Conservation (phyloP, 2,797 vertebrate species). For the Tenualosa ilisha region DNA sequence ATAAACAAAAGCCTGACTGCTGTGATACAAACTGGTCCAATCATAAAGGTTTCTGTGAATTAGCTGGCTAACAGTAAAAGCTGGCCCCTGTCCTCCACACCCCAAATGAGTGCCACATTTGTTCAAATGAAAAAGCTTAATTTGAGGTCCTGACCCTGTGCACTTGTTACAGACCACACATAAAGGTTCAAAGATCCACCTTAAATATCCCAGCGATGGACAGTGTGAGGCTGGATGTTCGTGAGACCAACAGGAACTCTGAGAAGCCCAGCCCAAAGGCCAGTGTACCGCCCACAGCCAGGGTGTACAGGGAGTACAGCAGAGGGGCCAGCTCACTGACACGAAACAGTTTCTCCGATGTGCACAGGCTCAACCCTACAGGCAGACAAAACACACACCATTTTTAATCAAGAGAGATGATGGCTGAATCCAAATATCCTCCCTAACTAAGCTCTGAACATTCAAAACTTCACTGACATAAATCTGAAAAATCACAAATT, state of each 20-base stretch:
- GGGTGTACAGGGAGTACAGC: conserved; percentile 74
- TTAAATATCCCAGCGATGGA: conserved; percentile 96
- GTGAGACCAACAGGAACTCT: conserved; percentile 92
- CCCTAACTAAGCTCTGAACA: no score
- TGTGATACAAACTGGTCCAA: background rate
- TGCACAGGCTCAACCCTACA: conserved; percentile 82
- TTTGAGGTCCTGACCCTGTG: background rate
- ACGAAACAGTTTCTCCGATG: conserved; percentile 86
- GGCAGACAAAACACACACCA: conserved; percentile 34
- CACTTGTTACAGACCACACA: no score
- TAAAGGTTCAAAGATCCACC: conserved; percentile 67
- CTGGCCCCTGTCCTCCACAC: no score
- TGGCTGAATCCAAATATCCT: no score
- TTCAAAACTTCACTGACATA: no score
- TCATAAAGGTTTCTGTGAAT: no score
- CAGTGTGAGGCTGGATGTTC: conserved; percentile 92
- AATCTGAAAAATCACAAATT: no score
- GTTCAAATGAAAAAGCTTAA: background rate
- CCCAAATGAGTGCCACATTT: no score
- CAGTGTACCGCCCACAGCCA: conserved; percentile 83
- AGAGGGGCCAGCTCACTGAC: conserved; percentile 78
- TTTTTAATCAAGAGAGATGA: no score
- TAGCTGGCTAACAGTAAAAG: no score
- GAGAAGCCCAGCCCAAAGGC: conserved; percentile 95
- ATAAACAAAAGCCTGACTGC: background rate